Conservation (phyloP, 2,888 invertebrate species). For the Crepidodera aurea region DNA sequence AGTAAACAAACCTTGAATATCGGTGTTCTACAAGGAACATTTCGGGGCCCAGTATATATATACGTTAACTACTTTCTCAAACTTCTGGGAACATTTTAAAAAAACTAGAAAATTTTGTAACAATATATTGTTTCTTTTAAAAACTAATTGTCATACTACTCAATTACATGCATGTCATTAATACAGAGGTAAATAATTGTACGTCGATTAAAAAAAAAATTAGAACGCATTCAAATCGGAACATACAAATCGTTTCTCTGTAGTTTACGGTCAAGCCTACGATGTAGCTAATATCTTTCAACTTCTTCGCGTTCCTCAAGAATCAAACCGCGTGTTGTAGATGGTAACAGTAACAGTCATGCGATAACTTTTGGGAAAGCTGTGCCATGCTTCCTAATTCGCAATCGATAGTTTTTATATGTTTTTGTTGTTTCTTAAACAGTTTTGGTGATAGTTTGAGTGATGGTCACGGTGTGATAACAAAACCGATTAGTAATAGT, state of each 20-base stretch:
- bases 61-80: too few relatives aligned
- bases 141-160: too few relatives aligned
- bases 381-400: slow-evolving; percentile 14
- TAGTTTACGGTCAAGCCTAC: neutral
- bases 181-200: too few relatives aligned
- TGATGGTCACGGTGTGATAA: neutral
- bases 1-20: too few relatives aligned
- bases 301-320: neutral
- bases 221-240: neutral
- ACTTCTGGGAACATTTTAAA: too few relatives aligned
- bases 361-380: slow-evolving; percentile 9
- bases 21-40: too few relatives aligned
- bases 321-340: neutral
- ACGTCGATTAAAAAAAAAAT: too few relatives aligned
- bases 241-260: neutral
- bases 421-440: neutral
- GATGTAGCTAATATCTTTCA: neutral
- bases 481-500: neutral
- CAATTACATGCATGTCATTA: too few relatives aligned
- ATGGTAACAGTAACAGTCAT: neutral
- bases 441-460: slow-evolving; percentile 5
- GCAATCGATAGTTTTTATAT: slow-evolving; percentile 1
- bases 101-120: too few relatives aligned
- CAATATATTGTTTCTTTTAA: too few relatives aligned
- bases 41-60: too few relatives aligned